Percentiles rank a stretch among this genome's conserved stretches.
phyloP scores from a whole-genome alignment of 1,140 invertebrate genomes.

The Scaptomyza graminum region DNA sequence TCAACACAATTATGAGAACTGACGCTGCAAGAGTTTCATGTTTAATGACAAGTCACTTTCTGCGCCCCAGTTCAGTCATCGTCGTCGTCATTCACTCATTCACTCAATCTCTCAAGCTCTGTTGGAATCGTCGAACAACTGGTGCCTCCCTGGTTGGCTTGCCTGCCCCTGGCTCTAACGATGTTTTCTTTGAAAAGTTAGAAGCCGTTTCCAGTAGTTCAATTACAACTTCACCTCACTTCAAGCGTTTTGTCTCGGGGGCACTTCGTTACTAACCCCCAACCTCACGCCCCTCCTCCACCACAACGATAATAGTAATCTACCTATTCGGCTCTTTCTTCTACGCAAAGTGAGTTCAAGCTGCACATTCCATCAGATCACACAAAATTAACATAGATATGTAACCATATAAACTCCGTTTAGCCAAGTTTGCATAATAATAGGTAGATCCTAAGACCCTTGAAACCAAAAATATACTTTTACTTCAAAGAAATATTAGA shows the following conservation, averaged over 20 bases:
- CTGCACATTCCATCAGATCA: conserved; percentile 6
- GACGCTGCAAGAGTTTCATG: conserved; percentile 80
- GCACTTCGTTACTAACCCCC: background rate
- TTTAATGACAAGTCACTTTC: conserved; percentile 81
- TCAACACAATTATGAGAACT: conserved; percentile 82
- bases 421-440: too few relatives aligned
- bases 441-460: too few relatives aligned
- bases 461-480: too few relatives aligned
- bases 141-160: background rate
- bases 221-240: conserved; percentile 78
- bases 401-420: too few relatives aligned
- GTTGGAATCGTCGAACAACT: conserved; percentile 13
- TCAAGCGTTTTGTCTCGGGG: conserved; percentile 61
- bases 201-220: conserved; percentile 79
- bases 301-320: conserved; percentile 25
- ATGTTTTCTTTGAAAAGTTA: conserved; percentile 79
- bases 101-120: conserved; percentile 19
- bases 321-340: too few relatives aligned
- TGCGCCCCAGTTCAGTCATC: conserved; percentile 77
- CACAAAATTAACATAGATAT: background rate
- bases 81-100: conserved; percentile 59
- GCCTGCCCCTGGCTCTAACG: conserved; percentile 47
- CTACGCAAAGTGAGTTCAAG: conserved; percentile 3
- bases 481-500: too few relatives aligned
- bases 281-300: background rate